Conservation (phyloP, 1,140 invertebrate species). For the Gerris buenoi region DNA sequence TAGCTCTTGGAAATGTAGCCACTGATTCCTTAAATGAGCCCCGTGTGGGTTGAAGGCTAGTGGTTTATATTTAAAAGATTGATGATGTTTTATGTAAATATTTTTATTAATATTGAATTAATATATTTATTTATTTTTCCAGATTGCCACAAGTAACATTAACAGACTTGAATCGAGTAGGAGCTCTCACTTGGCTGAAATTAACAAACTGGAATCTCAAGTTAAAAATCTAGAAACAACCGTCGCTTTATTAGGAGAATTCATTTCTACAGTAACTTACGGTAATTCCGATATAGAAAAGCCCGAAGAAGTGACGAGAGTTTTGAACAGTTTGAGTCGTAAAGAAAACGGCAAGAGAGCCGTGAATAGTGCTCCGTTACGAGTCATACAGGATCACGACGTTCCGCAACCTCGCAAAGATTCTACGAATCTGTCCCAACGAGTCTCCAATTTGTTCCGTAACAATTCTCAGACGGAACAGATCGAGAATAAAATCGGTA, state of each 20-base stretch:
- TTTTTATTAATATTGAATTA: neutral
- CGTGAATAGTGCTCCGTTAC: slow-evolving; percentile 3
- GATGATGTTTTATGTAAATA: neutral
- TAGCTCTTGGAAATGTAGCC: neutral
- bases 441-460: neutral
- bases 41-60: no score
- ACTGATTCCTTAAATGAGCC: neutral
- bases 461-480: neutral
- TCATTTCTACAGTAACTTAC: slow-evolving; percentile 42
- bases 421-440: neutral
- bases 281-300: slow-evolving; percentile 41
- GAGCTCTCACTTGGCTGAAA: slow-evolving; percentile 37
- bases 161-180: slow-evolving; percentile 43
- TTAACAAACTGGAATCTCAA: slow-evolving; percentile 44
- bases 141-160: slow-evolving; percentile 44
- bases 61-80: neutral
- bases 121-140: slow-evolving; percentile 5
- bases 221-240: slow-evolving; percentile 46
- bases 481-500: neutral
- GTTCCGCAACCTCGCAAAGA: neutral
- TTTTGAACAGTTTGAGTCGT: slow-evolving; percentile 28
- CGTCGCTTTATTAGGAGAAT: slow-evolving; percentile 41
- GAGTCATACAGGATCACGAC: slow-evolving; percentile 1
- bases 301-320: slow-evolving; percentile 46
- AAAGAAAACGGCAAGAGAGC: slow-evolving; percentile 2